Base-by-base conservation (phyloP, 2,797 vertebrate genomes). In the Chlorospingus flavigularis region DNA sequence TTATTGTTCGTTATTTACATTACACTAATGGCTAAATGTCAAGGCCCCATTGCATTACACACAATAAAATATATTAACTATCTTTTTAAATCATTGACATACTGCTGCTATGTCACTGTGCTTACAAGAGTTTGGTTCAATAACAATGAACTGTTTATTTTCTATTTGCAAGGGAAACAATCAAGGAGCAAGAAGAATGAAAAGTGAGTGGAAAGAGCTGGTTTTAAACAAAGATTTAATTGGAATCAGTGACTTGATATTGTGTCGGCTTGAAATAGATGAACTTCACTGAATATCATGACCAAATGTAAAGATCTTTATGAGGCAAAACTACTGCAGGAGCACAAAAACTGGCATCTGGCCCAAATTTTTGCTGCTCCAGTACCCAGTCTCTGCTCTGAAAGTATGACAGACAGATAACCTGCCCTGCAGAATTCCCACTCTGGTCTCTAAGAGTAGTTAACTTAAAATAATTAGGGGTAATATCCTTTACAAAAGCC, bases 1-100 rank as follows among this genome's bases (percentile, higher is more conserved):
- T 72, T 92, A 55, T 33, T 93, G 47, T 86, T 84, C 88, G 65
- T 67, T 82, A 82, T 88, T 92, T 92, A 43, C 53, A 50, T 92
- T 94, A 42, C n/a, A 45, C n/a, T 90, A 70, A 51, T 88, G 81
- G 57, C 47, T 84, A 78, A 84, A 92, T 90, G 70, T 86, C 95
- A 96, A 66, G 37, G 37, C 28, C 65, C 57, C 17, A 2, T 35
- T 51, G 54, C 76, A 74, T 74, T 91, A 47, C 17, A 39, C 9
- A 31, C 11, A 54, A 75, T 86, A 62, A 89, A 94, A 80, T 57
- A 66, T 25, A 78, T 78, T 72, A 72, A 80, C 58, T 72, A 62
- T 72, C 54, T 75, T 93, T 73, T 74, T 13, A 70, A 81, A 73
- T 91, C 26, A 43, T 57, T 93, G 76, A 42, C 37, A 80, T 57